These are phyloP conservation scores for Anabas testudineus DNA, from an alignment of 2,797 vertebrate species.

Conservation along the genomic window DNA sequence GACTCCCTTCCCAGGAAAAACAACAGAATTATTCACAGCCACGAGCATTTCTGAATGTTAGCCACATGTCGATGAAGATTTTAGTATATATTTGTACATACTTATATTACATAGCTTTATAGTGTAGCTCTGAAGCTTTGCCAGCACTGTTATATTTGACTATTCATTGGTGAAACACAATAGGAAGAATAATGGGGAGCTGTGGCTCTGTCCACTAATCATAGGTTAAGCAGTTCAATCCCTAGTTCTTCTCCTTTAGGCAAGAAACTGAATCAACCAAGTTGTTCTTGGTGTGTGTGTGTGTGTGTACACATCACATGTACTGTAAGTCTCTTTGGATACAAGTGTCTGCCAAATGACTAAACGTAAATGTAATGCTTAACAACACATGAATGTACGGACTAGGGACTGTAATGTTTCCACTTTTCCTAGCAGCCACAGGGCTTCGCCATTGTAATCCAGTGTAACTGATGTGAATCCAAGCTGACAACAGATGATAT, in stretches of 20 bases:
- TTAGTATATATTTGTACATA: no score
- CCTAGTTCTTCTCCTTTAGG: no score
- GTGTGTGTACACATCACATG: no score
- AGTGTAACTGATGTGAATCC: constrained; percentile 28
- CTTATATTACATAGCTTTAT: neutral
- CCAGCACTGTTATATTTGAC: neutral
- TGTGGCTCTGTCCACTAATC: no score
- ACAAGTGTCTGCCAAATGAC: no score
- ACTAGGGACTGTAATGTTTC: neutral
- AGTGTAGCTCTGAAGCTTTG: neutral
- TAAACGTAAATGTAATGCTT: neutral
- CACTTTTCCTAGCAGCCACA: neutral
- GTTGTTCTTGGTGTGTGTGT: no score
- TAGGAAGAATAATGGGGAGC: no score
- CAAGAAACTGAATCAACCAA: no score
- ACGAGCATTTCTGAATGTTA: neutral
- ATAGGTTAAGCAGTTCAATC: no score
- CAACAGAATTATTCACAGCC: neutral
- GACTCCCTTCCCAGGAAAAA: neutral
- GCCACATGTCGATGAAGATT: no score
- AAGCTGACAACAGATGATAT: constrained; percentile 12
- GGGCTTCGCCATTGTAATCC: constrained; percentile 24
- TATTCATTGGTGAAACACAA: neutral
- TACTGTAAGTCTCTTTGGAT: no score
- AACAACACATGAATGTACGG: neutral